phyloP scores from a whole-genome alignment of 2,113 vertebrate genomes.

The Xerus inauris region DNA sequence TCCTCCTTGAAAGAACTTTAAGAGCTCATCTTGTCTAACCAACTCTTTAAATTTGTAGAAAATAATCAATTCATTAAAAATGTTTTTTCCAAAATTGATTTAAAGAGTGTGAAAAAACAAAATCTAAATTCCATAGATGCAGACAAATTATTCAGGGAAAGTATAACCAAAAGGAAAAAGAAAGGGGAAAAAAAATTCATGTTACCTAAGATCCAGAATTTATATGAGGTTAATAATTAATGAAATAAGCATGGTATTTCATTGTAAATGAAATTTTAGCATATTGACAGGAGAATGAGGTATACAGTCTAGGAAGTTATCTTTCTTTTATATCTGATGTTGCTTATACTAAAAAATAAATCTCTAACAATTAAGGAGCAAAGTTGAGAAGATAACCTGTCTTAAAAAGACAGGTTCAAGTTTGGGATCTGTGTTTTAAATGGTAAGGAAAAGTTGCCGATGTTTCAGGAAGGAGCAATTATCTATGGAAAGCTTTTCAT shows the following conservation, averaged over 20 bases:
- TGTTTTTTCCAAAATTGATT: neutral
- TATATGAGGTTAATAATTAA: neutral
- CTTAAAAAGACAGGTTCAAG: neutral
- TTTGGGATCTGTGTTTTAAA: neutral
- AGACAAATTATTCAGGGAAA: neutral
- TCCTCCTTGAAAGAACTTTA: neutral
- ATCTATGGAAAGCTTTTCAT: neutral
- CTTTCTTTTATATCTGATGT: neutral
- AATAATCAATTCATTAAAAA: neutral
- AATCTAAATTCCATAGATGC: neutral
- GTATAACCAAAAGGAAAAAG: neutral
- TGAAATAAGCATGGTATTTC: neutral
- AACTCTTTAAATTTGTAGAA: constrained; percentile 32
- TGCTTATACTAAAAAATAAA: neutral
- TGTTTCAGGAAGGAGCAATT: neutral
- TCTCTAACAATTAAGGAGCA: neutral
- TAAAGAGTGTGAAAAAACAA: neutral
- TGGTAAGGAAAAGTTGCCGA: neutral
- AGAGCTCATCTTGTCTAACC: neutral
- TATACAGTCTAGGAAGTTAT: neutral
- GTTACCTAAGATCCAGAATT: neutral
- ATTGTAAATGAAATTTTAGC: neutral
- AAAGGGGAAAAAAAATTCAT: neutral
- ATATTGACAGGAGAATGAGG: neutral
- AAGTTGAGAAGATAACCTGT: neutral